A percentile compares a stretch with the other conserved stretches of the same genome.
These are phyloP conservation scores for Chrysocyon brachyurus DNA, from an alignment of 2,797 vertebrate genomes.

Conservation along the genomic window DNA sequence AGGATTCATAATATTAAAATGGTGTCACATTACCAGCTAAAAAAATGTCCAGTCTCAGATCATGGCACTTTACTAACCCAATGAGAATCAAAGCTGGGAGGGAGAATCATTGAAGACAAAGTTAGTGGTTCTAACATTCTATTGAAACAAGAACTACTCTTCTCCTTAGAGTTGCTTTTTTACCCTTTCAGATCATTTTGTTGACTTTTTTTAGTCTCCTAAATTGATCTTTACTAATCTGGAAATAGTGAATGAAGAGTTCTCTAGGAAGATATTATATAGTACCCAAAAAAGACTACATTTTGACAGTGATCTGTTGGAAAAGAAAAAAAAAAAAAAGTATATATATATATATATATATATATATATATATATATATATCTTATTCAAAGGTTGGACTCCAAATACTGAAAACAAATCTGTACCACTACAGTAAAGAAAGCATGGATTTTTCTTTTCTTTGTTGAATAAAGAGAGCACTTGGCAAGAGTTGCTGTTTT, in stretches of 20 bases:
- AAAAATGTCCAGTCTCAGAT: constrained; percentile 22
- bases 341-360: too few species aligned
- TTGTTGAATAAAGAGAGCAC: neutral
- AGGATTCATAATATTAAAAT: neutral
- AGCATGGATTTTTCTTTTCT: neutral
- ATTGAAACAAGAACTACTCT: neutral
- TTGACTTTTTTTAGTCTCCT: constrained; percentile 47
- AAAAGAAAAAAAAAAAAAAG: constrained; percentile 24
- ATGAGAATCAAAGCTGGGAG: neutral
- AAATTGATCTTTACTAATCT: constrained; percentile 53
- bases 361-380: neutral
- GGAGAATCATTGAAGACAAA: neutral
- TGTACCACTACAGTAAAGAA: neutral
- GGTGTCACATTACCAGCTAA: neutral
- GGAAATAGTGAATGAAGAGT: constrained; percentile 41
- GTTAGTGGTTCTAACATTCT: neutral
- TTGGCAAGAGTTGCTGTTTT: constrained; percentile 7
- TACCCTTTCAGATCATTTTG: constrained; percentile 28
- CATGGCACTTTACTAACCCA: neutral
- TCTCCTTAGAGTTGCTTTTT: neutral
- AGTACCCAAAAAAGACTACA: constrained; percentile 42
- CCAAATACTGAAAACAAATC: constrained; percentile 63
- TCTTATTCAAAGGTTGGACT: constrained; percentile 31
- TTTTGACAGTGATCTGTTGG: constrained; percentile 55
- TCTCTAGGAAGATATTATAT: constrained; percentile 43